A percentile compares a stretch with the other conserved stretches of the same genome.
Conservation (phyloP, 2,113 vertebrate genomes). For the Pseudorectes ferrugineus region DNA sequence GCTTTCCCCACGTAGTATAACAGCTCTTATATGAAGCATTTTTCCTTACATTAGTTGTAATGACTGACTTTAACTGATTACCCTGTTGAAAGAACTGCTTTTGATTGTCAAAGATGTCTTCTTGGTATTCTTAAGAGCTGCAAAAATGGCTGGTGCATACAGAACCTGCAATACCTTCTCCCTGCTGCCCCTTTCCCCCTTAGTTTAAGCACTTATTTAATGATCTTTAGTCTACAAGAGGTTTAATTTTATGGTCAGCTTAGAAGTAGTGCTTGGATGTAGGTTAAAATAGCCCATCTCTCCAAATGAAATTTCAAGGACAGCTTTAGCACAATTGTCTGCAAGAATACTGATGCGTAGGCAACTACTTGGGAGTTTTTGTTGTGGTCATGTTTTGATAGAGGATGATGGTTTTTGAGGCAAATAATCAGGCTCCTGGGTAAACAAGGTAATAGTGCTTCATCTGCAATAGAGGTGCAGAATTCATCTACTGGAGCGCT, state of each 20-base stretch:
- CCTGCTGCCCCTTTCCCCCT: background rate
- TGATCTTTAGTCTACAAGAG: background rate
- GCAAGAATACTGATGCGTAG: background rate
- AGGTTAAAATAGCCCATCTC: background rate
- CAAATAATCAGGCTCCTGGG: background rate
- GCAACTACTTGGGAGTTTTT: background rate
- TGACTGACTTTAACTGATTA: slow-evolving; percentile 51
- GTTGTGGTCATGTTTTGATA: background rate
- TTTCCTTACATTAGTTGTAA: slow-evolving; percentile 48
- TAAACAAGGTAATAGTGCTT: background rate
- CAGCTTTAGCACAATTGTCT: background rate
- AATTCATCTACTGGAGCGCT: background rate
- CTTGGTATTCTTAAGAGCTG: background rate
- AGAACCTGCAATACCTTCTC: background rate
- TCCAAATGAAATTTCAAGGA: background rate
- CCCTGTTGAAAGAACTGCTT: slow-evolving; percentile 15
- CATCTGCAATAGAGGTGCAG: background rate
- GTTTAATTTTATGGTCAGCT: background rate
- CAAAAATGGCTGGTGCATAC: background rate
- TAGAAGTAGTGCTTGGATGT: background rate
- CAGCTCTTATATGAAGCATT: slow-evolving; percentile 49
- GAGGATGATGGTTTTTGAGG: background rate
- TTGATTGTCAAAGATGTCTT: slow-evolving; percentile 37
- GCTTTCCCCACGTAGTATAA: slow-evolving; percentile 51
- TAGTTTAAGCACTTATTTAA: background rate